Evolutionary conservation across 2,113 vertebrate genomes (phyloP).

Genomic region (Capreolus pygargus): DNA sequence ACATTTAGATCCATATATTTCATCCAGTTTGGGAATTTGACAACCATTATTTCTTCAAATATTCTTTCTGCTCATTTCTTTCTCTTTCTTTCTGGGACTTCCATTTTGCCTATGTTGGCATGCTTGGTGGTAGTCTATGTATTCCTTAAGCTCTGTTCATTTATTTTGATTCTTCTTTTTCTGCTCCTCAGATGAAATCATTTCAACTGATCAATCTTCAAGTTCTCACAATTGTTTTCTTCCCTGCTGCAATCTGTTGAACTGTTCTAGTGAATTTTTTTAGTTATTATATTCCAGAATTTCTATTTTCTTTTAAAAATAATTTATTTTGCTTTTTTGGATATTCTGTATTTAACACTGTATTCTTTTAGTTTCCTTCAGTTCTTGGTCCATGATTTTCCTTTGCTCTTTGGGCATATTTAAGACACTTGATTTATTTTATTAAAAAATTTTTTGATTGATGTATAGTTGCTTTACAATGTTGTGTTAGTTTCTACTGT

Average conservation of each 20-base stretch:
- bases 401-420: neutral
- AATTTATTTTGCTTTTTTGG: neutral
- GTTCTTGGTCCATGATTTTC: neutral
- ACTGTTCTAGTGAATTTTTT: neutral
- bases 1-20: neutral
- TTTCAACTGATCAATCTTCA: neutral
- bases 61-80: neutral
- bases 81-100: neutral
- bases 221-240: neutral
- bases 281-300: neutral
- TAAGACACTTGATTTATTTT: neutral
- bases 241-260: neutral
- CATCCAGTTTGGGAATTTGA: neutral
- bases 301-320: neutral
- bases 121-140: neutral
- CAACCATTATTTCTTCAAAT: neutral
- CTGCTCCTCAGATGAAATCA: neutral
- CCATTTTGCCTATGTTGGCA: neutral
- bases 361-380: neutral
- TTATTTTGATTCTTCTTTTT: neutral
- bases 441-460: neutral
- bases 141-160: neutral
- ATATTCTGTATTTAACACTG: neutral
- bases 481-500: neutral
- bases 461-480: neutral